These are phyloP conservation scores for Lepilemur ruficaudatus DNA, from an alignment of 2,797 vertebrate species.

Conservation along the genomic window DNA sequence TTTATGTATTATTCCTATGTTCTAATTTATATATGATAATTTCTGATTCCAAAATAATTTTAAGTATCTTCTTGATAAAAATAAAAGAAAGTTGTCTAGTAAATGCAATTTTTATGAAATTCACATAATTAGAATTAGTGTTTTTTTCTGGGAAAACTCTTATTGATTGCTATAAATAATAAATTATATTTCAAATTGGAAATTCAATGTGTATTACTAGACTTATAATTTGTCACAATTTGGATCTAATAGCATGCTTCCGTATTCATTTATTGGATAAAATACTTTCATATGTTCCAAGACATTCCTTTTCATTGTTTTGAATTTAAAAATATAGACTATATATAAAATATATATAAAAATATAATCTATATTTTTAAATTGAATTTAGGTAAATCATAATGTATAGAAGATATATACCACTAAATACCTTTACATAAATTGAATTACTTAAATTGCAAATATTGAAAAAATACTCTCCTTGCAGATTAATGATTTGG, in stretches of 20 bases:
- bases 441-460: neutral
- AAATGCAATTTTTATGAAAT: neutral
- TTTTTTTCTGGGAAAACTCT: neutral
- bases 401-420: neutral
- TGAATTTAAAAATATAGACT: neutral
- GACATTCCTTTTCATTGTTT: neutral
- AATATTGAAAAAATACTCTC: neutral
- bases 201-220: neutral
- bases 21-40: neutral
- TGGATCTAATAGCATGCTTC: neutral
- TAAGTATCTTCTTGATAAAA: neutral
- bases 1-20: neutral
- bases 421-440: neutral
- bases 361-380: neutral
- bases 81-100: neutral
- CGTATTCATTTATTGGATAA: neutral
- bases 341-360: no score
- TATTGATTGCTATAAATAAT: neutral
- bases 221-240: neutral
- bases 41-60: neutral
- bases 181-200: neutral
- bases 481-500: neutral
- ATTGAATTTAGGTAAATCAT: constrained; percentile 10
- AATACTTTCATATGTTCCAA: neutral
- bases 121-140: neutral